These are phyloP conservation scores for Drosophila pandora DNA, from an alignment of 1,140 invertebrate genomes.

Conservation along the genomic window DNA sequence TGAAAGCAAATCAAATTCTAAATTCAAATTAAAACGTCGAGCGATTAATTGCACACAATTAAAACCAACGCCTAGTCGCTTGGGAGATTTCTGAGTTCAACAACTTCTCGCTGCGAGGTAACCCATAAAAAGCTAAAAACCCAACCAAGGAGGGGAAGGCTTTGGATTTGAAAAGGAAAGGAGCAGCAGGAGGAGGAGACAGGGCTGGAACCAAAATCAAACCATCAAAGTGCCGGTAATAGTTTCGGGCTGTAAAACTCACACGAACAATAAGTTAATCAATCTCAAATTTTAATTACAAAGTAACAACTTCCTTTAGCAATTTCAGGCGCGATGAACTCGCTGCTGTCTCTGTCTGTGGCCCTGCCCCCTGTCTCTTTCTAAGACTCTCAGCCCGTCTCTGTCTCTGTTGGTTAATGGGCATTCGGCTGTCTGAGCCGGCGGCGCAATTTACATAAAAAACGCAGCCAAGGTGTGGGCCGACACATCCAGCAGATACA, in stretches of 20 bases:
- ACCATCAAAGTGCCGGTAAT: conserved; percentile 74
- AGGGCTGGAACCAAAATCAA: conserved; percentile 50
- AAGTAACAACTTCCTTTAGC: conserved; percentile 81
- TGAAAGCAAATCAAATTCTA: conserved; percentile 50
- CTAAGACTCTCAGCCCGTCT: conserved; percentile 15
- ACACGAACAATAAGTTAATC: conserved; percentile 82
- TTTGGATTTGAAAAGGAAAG: conserved; percentile 22
- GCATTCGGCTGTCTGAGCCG: conserved; percentile 52
- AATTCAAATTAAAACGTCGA: conserved; percentile 47
- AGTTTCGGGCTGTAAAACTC: conserved; percentile 78
- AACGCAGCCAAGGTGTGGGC: conserved; percentile 75
- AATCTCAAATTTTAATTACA: conserved; percentile 82
- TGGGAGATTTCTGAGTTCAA: conserved; percentile 62
- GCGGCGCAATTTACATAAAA: conserved; percentile 76
- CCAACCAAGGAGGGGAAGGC: conserved; percentile 19
- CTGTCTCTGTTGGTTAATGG: conserved; percentile 57
- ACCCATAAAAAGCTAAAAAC: conserved; percentile 25
- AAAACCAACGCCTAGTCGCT: conserved; percentile 49
- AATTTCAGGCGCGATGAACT: conserved; percentile 80
- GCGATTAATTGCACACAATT: conserved; percentile 69
- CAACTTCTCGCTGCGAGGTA: conserved; percentile 33
- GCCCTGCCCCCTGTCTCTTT: conserved; percentile 1
- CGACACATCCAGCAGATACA: conserved; percentile 43
- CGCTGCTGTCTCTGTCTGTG: conserved; percentile 30
- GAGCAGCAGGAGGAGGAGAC: neutral